Percentiles rank a stretch among this genome's conserved stretches.
Conservation (phyloP, 2,113 vertebrate genomes). For the Tyto alba region DNA sequence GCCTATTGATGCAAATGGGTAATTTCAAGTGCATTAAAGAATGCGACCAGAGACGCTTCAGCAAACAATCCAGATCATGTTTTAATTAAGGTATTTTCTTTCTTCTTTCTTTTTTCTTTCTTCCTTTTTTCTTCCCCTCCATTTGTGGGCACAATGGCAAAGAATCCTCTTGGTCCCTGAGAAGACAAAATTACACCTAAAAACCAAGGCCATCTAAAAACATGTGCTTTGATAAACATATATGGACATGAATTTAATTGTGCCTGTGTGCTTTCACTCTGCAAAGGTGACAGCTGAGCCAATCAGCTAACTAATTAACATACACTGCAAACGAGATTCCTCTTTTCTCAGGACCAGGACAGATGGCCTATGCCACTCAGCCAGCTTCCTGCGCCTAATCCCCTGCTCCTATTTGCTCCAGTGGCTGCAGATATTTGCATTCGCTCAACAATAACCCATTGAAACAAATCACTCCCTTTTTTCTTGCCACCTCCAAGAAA, state of each 20-base stretch:
- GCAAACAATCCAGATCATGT: slow-evolving; percentile 58
- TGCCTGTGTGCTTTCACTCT: slow-evolving; percentile 33
- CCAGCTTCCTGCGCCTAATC: slow-evolving; percentile 63
- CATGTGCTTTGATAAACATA: slow-evolving; percentile 46
- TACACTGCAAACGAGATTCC: slow-evolving; percentile 68
- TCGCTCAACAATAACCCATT: slow-evolving; percentile 67
- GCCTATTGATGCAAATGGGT: slow-evolving; percentile 52
- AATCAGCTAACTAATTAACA: slow-evolving; percentile 69
- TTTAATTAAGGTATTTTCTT: slow-evolving; percentile 61
- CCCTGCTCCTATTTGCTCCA: slow-evolving; percentile 65
- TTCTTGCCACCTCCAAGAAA: slow-evolving; percentile 57
- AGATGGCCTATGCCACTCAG: slow-evolving; percentile 73
- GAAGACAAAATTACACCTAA: slow-evolving; percentile 50
- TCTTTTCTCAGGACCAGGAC: slow-evolving; percentile 68
- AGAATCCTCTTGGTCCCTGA: neutral
- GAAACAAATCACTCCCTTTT: slow-evolving; percentile 62
- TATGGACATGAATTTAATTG: slow-evolving; percentile 55
- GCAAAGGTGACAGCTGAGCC: slow-evolving; percentile 69
- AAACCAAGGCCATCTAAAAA: neutral
- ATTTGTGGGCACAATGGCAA: slow-evolving; percentile 18
- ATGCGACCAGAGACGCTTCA: slow-evolving; percentile 11
- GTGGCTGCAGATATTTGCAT: slow-evolving; percentile 66
- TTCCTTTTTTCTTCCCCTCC: neutral
- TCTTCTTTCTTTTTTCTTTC: neutral
- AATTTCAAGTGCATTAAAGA: slow-evolving; percentile 59